Conservation (phyloP, 2,113 vertebrate genomes). For the Ia io region DNA sequence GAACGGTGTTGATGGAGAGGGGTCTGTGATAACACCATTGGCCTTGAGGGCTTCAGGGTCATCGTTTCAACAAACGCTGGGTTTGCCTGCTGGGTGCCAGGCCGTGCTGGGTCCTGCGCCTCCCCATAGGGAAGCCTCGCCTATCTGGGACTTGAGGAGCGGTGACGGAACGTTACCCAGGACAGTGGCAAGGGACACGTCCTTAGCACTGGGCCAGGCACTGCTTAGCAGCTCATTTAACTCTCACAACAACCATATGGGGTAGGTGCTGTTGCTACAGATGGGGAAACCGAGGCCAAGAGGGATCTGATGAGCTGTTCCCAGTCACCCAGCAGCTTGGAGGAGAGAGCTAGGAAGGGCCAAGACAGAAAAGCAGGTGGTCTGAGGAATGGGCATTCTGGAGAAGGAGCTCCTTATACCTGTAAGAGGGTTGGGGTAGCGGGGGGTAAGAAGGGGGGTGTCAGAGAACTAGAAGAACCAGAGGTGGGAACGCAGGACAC, state of each 20-base stretch:
- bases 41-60: not conserved
- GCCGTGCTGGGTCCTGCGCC: not conserved
- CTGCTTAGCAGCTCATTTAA: not conserved
- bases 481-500: not conserved
- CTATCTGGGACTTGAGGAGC: not conserved
- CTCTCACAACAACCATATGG: not conserved
- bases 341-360: not conserved
- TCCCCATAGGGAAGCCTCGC: not conserved
- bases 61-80: not conserved
- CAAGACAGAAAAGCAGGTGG: not conserved
- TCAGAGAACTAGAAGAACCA: not conserved
- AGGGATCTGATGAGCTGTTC: not conserved
- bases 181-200: not conserved
- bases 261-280: not conserved
- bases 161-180: not conserved
- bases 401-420: not conserved
- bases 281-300: not conserved
- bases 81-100: not conserved
- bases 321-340: not conserved
- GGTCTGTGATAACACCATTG: not conserved
- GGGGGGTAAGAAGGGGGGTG: not conserved
- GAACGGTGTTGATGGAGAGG: not conserved
- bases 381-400: not conserved
- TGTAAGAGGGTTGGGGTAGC: not conserved
- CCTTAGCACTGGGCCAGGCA: accelerated